Evolutionary conservation across 2,113 vertebrate genomes (phyloP), one percentile per base, ranked within the genome.

Genomic region (Hippocampus mohnikei): DNA sequence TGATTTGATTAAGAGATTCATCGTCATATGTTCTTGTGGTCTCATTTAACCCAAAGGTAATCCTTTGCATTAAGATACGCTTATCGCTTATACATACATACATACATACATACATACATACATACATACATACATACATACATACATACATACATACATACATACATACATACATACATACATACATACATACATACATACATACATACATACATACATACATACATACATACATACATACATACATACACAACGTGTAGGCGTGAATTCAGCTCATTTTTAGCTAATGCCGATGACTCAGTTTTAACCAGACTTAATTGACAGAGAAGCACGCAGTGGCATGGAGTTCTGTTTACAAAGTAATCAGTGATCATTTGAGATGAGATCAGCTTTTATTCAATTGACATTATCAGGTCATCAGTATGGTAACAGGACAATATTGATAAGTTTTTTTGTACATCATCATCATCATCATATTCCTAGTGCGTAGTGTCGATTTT

Each of bases 231-330:
- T 59, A 29, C 33, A 67, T 16, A 29, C 13, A 23, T 56, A 25
- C 3, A 27, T 59, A 29, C 33, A 67, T 16, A 46, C n/a, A n/a
- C 53, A 71, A 87, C 70, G 66, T 81, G 79, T 75, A 78, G 66
- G 75, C 75, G 61, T 72, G 69, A 81, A 84, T 82, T 85, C 75
- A 48, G 71, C n/a, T 61, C 67, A 59, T 69, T 73, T 75, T 65
- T 59, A 70, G 23, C 29, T 62, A 69, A 33, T 37, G 80, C 73
- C 71, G 72, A 61, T 73, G 79, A 64, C 75, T 65, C 15, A 8
- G 5, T 15, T 16, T 59, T 15, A 59, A 13, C 2, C 1, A 59
- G 12, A 16, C 25, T 16, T 27, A 58, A 58, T 58, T 13, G 13
- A 27, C 21, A 6, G 55, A 27, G 55, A 25, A 56, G 11, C 55